Conservation (phyloP, 2,797 vertebrate species). For the Ambastaia sidthimunki region DNA sequence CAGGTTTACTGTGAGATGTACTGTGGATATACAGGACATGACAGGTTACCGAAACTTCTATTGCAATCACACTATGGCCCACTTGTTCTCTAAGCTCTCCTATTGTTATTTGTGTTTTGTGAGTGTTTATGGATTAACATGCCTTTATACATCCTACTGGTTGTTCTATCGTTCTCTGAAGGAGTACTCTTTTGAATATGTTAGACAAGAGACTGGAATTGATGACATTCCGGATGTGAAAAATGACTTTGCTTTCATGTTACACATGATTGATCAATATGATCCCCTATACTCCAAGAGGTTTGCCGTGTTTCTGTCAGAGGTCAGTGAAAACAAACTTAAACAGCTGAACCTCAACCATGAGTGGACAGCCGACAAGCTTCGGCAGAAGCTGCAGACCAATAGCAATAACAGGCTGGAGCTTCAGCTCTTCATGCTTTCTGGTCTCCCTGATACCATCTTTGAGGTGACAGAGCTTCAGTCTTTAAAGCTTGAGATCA, state of each 20-base stretch:
- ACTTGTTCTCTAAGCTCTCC: constrained; percentile 96
- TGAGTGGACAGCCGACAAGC: constrained; percentile 94
- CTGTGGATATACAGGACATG: constrained; percentile 93
- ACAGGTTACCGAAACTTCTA: constrained; percentile 92
- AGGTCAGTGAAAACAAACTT: constrained; percentile 98
- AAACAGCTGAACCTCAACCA: constrained; percentile 98
- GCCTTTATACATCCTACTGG: constrained; percentile 97
- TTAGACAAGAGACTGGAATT: constrained; percentile 95
- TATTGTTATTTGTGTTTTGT: constrained; percentile 97
- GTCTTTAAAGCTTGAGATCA: constrained; percentile 95
- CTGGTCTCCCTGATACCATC: constrained; percentile 93
- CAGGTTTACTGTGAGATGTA: constrained; percentile 85
- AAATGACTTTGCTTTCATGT: constrained; percentile 99
- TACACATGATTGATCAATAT: constrained; percentile 99
- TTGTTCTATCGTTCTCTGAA: constrained; percentile 96
- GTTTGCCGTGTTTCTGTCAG: constrained; percentile 96
- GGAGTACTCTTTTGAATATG: constrained; percentile 98
- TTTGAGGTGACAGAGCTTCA: constrained; percentile 96
- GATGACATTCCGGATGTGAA: constrained; percentile 97
- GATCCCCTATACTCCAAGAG: constrained; percentile 98
- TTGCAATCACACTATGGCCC: constrained; percentile 97
- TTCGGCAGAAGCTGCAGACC: constrained; percentile 89
- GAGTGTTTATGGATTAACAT: constrained; percentile 91
- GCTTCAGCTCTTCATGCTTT: constrained; percentile 97
- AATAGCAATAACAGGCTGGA: constrained; percentile 90